Evolutionary conservation across 2,113 vertebrate species (phyloP).

Genomic region (Macrotus californicus): DNA sequence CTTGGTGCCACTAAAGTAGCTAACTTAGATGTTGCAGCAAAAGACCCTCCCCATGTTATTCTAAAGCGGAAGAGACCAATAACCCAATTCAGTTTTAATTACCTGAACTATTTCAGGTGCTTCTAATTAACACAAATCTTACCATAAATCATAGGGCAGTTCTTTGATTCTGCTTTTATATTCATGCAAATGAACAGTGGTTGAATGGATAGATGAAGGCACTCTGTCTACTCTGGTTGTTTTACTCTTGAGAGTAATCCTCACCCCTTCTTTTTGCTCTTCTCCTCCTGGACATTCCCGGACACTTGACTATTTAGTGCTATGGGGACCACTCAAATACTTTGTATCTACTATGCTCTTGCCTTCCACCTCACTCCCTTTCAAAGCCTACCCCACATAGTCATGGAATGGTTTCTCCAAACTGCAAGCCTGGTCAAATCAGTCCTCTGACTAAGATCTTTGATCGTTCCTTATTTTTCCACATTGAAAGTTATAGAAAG

Average conservation of each 20-base stretch:
- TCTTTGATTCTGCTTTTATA: not conserved
- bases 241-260: not conserved
- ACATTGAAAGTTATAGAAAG: not conserved
- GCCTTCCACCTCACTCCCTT: not conserved
- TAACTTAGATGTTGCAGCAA: not conserved
- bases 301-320: not conserved
- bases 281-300: not conserved
- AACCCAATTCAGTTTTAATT: not conserved
- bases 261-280: not conserved
- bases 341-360: not conserved
- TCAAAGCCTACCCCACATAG: not conserved
- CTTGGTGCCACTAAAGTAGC: not conserved
- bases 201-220: not conserved
- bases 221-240: too few relatives aligned
- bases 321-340: not conserved
- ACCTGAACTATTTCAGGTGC: not conserved
- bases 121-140: not conserved
- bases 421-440: not conserved
- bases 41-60: not conserved
- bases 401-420: not conserved
- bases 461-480: not conserved
- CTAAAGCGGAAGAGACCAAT: conserved; percentile 8
- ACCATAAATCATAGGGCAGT: not conserved
- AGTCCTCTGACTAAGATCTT: not conserved
- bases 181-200: not conserved